Evolutionary conservation across 2,888 invertebrate genomes (phyloP).

Genomic region (Enchytraeus crypticus): DNA sequence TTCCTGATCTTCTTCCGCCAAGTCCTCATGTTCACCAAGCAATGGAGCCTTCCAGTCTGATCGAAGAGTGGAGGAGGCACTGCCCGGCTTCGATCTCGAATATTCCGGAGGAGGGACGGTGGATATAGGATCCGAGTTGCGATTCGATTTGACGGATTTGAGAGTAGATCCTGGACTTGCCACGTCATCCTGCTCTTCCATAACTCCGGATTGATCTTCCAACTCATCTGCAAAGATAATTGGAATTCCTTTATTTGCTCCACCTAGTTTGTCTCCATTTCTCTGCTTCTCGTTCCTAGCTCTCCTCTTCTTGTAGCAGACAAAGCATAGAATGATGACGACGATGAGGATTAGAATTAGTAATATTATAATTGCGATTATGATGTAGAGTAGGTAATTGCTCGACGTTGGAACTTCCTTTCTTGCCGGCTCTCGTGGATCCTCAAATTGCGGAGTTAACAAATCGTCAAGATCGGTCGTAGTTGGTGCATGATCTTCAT

Average conservation of each 20-base stretch:
- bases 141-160: conserved; percentile 60
- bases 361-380: conserved; percentile 70
- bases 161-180: conserved; percentile 57
- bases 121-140: background rate
- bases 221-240: conserved; percentile 90
- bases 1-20: no score
- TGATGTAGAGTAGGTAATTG: conserved; percentile 60
- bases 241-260: conserved; percentile 62
- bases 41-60: conserved; percentile 26
- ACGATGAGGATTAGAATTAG: conserved; percentile 78
- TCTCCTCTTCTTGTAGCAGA: conserved; percentile 68
- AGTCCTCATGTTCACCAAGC: conserved; percentile 14
- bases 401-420: conserved; percentile 2
- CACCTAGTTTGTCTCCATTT: conserved; percentile 60
- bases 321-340: conserved; percentile 73
- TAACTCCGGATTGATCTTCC: conserved; percentile 73
- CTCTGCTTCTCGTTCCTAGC: conserved; percentile 65
- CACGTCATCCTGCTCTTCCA: conserved; percentile 51
- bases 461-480: background rate
- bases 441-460: background rate
- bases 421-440: conserved; percentile 1
- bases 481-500: no score
- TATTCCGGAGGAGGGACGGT: conserved; percentile 20
- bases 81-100: conserved; percentile 13
- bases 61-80: conserved; percentile 22